These are phyloP conservation scores for Sclerodermus sp. DNA, from an alignment of 2,888 invertebrate genomes.

Conservation along the genomic window DNA sequence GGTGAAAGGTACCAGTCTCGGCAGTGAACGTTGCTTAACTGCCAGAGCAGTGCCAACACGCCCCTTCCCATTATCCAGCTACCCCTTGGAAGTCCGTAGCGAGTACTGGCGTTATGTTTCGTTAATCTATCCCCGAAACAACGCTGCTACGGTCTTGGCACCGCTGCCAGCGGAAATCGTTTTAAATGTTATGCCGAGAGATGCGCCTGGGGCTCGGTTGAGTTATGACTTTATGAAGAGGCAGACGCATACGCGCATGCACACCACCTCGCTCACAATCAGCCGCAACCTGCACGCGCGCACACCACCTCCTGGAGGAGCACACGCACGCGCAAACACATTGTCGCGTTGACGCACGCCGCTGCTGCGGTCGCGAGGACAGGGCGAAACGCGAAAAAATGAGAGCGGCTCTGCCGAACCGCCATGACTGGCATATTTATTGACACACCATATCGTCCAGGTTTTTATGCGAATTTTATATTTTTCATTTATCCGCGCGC, in stretches of 20 bases:
- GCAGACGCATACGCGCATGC: constrained; percentile 32
- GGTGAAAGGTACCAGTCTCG: constrained; percentile 32
- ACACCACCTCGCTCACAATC: not conserved
- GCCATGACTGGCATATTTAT: constrained; percentile 1
- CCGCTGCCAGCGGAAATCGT: constrained; percentile 57
- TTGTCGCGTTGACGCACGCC: not conserved
- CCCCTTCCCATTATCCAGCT: constrained; percentile 47
- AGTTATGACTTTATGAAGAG: constrained; percentile 56
- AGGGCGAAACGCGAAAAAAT: not conserved
- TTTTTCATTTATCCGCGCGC: not conserved
- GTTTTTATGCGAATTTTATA: not conserved
- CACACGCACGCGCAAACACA: no score
- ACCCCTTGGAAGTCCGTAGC: constrained; percentile 48
- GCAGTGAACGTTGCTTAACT: constrained; percentile 49
- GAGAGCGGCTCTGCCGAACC: not conserved
- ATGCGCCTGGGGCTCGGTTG: constrained; percentile 46
- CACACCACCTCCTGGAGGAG: no score
- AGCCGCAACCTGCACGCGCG: no score
- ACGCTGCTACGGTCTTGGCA: constrained; percentile 55
- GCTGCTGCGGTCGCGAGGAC: not conserved
- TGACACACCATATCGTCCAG: not conserved
- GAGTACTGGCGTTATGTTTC: constrained; percentile 55
- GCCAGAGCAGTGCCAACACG: constrained; percentile 52
- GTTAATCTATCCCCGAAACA: constrained; percentile 58
- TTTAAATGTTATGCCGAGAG: constrained; percentile 57